phyloP scores from a whole-genome alignment of 1,140 invertebrate species.

The Panulirus ornatus region DNA sequence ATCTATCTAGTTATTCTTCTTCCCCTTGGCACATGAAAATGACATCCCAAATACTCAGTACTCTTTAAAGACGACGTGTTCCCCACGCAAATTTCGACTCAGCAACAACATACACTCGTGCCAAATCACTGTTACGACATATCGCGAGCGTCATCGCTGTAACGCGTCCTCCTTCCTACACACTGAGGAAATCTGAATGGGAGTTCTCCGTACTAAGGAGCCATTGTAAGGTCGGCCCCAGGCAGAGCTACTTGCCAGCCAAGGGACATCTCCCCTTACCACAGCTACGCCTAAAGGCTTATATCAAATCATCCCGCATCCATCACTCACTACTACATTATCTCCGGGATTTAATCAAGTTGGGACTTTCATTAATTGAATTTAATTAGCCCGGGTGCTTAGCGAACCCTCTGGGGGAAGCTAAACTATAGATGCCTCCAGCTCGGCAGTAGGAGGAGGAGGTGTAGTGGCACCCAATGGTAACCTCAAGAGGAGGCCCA shows the following conservation, averaged over 20 bases:
- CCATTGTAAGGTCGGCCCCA: too few relatives aligned
- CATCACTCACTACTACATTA: slow-evolving; percentile 15
- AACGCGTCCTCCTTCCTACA: not conserved
- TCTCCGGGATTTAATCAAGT: slow-evolving; percentile 56
- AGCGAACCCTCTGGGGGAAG: slow-evolving; percentile 18
- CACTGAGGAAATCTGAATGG: slow-evolving; percentile 27
- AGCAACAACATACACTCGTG: too few relatives aligned
- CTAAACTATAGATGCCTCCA: slow-evolving; percentile 16
- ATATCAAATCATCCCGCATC: not conserved
- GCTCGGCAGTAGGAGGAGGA: not conserved
- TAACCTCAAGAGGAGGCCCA: not conserved
- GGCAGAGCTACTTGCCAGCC: too few relatives aligned
- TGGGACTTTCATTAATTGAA: slow-evolving; percentile 55
- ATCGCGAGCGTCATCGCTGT: too few relatives aligned
- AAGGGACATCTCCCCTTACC: not conserved
- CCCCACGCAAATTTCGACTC: too few relatives aligned
- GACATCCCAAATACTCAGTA: too few relatives aligned
- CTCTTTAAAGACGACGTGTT: too few relatives aligned
- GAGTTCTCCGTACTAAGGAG: not conserved
- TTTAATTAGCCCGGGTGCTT: slow-evolving; percentile 58
- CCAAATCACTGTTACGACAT: too few relatives aligned
- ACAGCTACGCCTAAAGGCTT: not conserved
- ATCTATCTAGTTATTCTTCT: too few relatives aligned
- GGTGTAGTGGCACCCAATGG: not conserved
- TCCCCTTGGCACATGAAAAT: too few relatives aligned